Evolutionary conservation across 2,888 invertebrate genomes (phyloP).

Genomic region (Apamea epomidion): DNA sequence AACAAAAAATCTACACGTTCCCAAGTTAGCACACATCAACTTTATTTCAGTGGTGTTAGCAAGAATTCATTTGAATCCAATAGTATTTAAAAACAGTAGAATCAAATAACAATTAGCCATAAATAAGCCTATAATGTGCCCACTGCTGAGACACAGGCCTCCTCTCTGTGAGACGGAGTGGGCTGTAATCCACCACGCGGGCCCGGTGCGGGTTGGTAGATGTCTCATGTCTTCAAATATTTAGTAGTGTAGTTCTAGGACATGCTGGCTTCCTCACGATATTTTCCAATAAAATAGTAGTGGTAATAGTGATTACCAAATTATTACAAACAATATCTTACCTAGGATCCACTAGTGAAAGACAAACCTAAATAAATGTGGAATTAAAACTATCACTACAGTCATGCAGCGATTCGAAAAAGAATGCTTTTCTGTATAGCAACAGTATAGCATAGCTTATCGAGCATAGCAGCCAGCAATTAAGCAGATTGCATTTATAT

Average conservation of each 20-base stretch:
- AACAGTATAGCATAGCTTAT: slow-evolving; percentile 73
- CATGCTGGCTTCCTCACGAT: not conserved
- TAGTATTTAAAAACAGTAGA: no score
- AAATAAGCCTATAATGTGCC: not conserved
- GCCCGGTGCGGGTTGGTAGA: not conserved
- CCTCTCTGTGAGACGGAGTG: not conserved
- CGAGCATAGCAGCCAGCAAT: slow-evolving; percentile 83
- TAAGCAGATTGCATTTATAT: slow-evolving; percentile 89
- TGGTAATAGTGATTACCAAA: not conserved
- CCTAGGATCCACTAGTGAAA: not conserved
- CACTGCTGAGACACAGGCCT: not conserved
- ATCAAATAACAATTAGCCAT: no score
- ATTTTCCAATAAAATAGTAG: not conserved
- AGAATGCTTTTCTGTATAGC: slow-evolving; percentile 64
- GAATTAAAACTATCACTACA: slow-evolving; percentile 27
- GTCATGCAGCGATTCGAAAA: slow-evolving; percentile 52
- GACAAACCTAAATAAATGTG: not conserved
- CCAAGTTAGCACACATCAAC: not conserved
- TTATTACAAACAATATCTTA: not conserved
- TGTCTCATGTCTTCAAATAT: not conserved
- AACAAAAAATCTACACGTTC: no score
- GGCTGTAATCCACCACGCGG: not conserved
- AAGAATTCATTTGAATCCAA: not conserved
- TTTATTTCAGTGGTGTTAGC: not conserved
- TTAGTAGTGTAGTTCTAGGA: not conserved